These are phyloP conservation scores for Vannuccia rotundouncinata DNA, from an alignment of 2,888 invertebrate species.

Conservation along the genomic window DNA sequence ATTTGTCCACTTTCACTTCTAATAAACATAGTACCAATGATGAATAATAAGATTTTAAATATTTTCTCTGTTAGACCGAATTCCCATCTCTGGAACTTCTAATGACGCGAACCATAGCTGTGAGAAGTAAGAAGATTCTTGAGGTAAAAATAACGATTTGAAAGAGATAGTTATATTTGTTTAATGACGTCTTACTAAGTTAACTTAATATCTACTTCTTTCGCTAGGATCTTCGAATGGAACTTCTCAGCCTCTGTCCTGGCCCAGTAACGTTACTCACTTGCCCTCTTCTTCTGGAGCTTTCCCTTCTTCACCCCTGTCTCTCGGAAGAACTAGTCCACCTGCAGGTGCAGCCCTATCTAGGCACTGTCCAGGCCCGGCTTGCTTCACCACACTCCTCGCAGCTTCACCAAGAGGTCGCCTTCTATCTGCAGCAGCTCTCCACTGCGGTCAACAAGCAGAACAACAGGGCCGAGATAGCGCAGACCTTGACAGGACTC, in stretches of 20 bases:
- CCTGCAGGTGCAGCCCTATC: not conserved
- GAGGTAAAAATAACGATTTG: no score
- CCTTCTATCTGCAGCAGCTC: not conserved
- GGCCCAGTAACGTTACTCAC: not conserved
- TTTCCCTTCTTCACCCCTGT: not conserved
- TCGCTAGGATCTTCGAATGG: slow-evolving; percentile 9
- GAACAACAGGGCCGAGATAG: not conserved
- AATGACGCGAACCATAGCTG: not conserved
- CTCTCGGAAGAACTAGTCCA: not conserved
- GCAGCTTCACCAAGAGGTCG: not conserved
- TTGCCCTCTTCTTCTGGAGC: not conserved
- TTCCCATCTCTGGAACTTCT: slow-evolving; percentile 7
- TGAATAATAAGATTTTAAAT: no score
- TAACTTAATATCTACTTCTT: no score
- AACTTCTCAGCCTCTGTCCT: not conserved
- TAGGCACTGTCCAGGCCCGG: not conserved
- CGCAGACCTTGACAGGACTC: not conserved
- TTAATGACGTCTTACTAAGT: no score
- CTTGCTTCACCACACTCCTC: not conserved
- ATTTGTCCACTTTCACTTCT: no score
- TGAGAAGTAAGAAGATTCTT: slow-evolving; percentile 6
- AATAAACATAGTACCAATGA: no score
- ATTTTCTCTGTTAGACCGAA: not conserved
- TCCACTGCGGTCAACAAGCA: not conserved
- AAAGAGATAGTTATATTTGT: no score